Conservation (phyloP, 2,888 invertebrate species). For the Frankliniella fusca region DNA sequence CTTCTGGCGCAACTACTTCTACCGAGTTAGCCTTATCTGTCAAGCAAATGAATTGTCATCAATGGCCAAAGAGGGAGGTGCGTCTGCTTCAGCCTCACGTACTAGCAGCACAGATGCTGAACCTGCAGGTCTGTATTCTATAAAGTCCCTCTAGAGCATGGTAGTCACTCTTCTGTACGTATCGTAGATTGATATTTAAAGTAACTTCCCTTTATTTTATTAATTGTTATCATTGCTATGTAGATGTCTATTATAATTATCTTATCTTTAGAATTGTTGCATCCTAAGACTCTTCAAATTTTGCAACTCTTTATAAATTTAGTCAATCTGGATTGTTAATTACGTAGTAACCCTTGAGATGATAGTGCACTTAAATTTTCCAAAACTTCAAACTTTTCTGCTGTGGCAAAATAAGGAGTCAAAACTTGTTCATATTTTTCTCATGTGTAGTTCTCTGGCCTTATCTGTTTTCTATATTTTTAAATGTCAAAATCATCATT, state of each 20-base stretch:
- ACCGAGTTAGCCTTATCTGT: constrained; percentile 95
- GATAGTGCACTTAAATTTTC: no score
- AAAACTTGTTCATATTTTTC: not conserved
- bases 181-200: no score
- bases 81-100: constrained; percentile 19
- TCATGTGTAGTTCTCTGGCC: not conserved
- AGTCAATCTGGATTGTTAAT: no score
- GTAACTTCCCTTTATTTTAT: no score
- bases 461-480: not conserved
- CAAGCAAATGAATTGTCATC: constrained; percentile 88
- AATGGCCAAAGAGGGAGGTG: constrained; percentile 49
- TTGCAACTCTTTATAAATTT: no score
- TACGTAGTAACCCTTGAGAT: no score
- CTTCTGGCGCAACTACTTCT: constrained; percentile 99
- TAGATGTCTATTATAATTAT: no score
- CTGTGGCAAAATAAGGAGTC: not conserved
- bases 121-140: constrained; percentile 35
- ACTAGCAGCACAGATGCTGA: constrained; percentile 35
- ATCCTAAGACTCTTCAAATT: no score
- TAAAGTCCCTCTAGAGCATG: not conserved
- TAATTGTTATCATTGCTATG: no score
- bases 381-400: no score
- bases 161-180: no score
- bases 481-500: not conserved
- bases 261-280: no score